These are phyloP conservation scores for Cataglyphis cursor DNA, from an alignment of 2,888 invertebrate genomes.

Conservation along the genomic window DNA sequence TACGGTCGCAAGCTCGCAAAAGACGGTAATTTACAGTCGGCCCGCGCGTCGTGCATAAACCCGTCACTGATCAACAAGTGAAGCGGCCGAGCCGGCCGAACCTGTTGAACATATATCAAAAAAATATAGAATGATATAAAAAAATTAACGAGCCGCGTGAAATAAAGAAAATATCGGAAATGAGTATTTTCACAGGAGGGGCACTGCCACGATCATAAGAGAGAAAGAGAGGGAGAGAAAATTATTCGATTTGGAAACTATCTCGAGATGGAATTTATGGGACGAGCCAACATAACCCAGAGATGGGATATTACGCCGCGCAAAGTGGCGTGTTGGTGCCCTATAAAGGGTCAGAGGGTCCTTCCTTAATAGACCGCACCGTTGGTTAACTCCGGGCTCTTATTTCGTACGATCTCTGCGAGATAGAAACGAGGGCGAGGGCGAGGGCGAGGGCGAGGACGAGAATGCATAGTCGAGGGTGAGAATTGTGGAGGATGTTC, in stretches of 20 bases:
- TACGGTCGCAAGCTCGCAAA: neutral
- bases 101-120: conserved; percentile 52
- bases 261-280: conserved; percentile 53
- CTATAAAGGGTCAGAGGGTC: conserved; percentile 52
- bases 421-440: neutral
- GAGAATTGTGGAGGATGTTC: conserved; percentile 25
- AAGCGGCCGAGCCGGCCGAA: conserved; percentile 37
- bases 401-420: conserved; percentile 28
- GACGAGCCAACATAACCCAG: conserved; percentile 41
- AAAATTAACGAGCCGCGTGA: conserved; percentile 20
- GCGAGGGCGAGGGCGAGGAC: neutral
- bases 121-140: conserved; percentile 11
- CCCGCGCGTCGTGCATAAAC: conserved; percentile 19
- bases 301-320: conserved; percentile 61
- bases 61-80: conserved; percentile 54
- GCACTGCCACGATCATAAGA: neutral
- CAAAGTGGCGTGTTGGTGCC: conserved; percentile 59
- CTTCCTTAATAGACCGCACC: conserved; percentile 58
- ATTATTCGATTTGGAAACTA: conserved; percentile 30
- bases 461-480: neutral
- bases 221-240: neutral
- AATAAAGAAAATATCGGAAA: neutral
- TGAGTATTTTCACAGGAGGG: neutral
- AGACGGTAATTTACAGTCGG: conserved; percentile 37
- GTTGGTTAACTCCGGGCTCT: conserved; percentile 54